These are phyloP conservation scores for Andrena cerasifolii DNA, from an alignment of 1,140 invertebrate species.

Conservation along the genomic window DNA sequence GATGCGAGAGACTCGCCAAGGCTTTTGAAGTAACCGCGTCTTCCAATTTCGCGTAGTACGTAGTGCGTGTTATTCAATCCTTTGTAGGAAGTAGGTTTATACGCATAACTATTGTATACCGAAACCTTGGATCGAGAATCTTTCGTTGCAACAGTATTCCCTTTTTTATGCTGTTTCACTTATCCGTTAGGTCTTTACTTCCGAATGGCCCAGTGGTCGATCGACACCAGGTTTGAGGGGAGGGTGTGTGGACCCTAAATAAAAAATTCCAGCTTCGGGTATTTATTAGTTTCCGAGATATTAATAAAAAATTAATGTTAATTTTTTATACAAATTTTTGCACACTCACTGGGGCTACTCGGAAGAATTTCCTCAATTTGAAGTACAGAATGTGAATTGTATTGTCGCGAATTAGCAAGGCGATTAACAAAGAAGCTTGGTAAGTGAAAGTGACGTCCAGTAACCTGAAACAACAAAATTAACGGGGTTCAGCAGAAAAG, in stretches of 20 bases:
- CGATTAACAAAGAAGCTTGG: background rate
- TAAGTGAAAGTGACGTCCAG: slow-evolving; percentile 8
- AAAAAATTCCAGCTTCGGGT: no score
- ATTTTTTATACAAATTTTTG: no score
- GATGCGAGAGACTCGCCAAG: background rate
- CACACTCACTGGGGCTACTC: no score
- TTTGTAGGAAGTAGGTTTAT: background rate
- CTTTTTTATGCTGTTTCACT: no score
- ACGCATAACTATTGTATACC: background rate
- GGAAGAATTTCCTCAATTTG: background rate
- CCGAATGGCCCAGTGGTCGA: no score
- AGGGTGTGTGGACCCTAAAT: no score
- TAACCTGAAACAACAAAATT: background rate
- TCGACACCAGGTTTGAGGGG: no score
- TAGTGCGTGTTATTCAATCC: background rate
- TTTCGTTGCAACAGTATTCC: no score
- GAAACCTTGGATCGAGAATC: background rate
- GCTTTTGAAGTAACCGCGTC: background rate
- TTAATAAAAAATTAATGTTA: no score
- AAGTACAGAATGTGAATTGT: background rate
- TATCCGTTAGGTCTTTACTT: no score
- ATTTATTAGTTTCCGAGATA: no score
- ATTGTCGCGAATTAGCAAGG: background rate
- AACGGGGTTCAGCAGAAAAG: background rate
- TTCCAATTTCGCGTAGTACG: slow-evolving; percentile 6